A percentile compares a stretch with the other conserved stretches of the same genome.
Conservation (phyloP, 1,140 invertebrate genomes). For the Solenopsis fugax region DNA sequence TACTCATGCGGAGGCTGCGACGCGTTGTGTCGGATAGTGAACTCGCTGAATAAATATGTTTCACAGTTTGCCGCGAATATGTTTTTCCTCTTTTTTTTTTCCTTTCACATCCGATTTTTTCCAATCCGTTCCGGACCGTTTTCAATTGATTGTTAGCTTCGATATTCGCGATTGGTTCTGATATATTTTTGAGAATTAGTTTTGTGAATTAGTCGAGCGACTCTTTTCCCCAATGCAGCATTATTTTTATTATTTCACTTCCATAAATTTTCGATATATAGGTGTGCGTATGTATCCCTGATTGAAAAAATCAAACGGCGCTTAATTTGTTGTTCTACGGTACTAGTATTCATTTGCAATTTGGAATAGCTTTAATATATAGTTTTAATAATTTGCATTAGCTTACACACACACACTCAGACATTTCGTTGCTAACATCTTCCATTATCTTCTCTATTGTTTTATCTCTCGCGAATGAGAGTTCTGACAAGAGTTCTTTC, state of each 20-base stretch:
- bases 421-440: background rate
- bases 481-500: slow-evolving; percentile 16
- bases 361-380: background rate
- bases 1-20: slow-evolving; percentile 76
- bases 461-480: slow-evolving; percentile 14
- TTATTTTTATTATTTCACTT: background rate
- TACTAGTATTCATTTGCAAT: background rate
- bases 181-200: slow-evolving; percentile 16
- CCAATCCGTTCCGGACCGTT: background rate
- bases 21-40: slow-evolving; percentile 70
- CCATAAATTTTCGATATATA: background rate
- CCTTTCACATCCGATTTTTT: slow-evolving; percentile 12
- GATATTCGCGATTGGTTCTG: background rate
- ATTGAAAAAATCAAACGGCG: background rate
- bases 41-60: slow-evolving; percentile 79
- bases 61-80: slow-evolving; percentile 56
- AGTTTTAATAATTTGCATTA: background rate
- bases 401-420: background rate
- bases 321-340: background rate
- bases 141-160: background rate
- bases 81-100: background rate
- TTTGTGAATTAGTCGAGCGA: background rate
- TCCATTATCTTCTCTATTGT: background rate
- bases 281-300: background rate
- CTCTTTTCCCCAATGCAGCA: background rate